Evolutionary conservation across 2,113 vertebrate species (phyloP), one percentile per base, ranked within the genome.

Genomic region (Pygoscelis adeliae): DNA sequence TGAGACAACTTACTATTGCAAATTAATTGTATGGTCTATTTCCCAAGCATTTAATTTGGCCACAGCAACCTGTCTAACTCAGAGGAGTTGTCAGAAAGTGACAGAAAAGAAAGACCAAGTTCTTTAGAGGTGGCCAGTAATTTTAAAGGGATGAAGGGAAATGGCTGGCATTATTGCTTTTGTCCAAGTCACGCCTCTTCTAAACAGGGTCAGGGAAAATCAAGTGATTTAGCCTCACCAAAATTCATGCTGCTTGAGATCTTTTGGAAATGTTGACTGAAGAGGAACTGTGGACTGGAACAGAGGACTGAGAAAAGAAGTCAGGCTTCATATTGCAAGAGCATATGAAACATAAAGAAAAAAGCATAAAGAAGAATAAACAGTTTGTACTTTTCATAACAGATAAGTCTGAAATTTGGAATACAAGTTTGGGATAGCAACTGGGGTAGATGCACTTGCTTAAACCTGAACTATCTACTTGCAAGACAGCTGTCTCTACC

Each of bases 1-100:
- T 79, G 73, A 91, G 86, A 92, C 83, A 94, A 93, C 40, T 84
- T 69, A 82, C 36, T 93, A 84, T 52, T 91, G 89, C 89, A 95
- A 87, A 95, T 93, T 92, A 93, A 93, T 83, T 81, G 83, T 93
- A 91, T 82, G 83, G 86, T 82, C 83, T 89, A 46, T 95, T 97
- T 97, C 91, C 87, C 87, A 96, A 95, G 91, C 89, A 82, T 92
- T 96, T 91, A 49, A 89, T 89, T 93, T 91, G 83, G 86, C 83
- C 59, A 56, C 62, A 70, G 90, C 76, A 94, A 97, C 95, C 83
- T 95, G 92, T 69, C 89, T 52, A 93, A 92, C 61, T 91, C 84
- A 36, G 83, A 82, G 9, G 16, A 79, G 61, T 79, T 95, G 89
- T 92, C 87, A 89, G 84, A 94, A 85, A 72, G 83, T 92, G 67